These are phyloP conservation scores for Exocentrus adspersus DNA, from an alignment of 2,888 invertebrate genomes.

Conservation along the genomic window DNA sequence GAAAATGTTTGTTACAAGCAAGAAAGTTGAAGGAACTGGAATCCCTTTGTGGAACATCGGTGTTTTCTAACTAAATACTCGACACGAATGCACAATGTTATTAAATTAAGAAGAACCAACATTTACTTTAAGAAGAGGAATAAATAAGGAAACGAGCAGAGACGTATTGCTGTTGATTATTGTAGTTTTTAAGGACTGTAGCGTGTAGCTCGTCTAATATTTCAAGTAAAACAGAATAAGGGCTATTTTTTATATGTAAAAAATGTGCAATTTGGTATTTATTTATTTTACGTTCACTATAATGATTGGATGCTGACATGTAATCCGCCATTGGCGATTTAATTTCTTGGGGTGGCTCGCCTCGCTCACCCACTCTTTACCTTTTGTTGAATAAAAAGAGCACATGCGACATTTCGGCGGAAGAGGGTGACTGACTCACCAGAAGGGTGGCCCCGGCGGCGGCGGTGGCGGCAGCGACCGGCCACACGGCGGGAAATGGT, in stretches of 20 bases:
- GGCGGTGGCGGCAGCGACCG: too few species aligned
- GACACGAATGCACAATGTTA: conserved; percentile 59
- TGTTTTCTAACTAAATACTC: conserved; percentile 54
- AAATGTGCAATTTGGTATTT: too few species aligned
- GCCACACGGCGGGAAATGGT: conserved; percentile 53
- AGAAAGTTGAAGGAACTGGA: conserved; percentile 23
- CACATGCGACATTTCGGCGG: conserved; percentile 44
- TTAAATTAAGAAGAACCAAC: conserved; percentile 61
- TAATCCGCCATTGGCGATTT: conserved; percentile 38
- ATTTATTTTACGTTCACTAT: background rate
- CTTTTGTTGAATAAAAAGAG: conserved; percentile 42
- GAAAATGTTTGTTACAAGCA: conserved; percentile 15
- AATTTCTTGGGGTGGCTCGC: conserved; percentile 34
- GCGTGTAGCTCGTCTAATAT: too few species aligned
- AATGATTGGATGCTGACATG: too few species aligned
- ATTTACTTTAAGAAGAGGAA: conserved; percentile 57
- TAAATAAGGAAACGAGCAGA: conserved; percentile 45
- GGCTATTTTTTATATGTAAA: too few species aligned
- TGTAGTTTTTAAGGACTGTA: too few species aligned
- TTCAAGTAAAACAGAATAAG: too few species aligned
- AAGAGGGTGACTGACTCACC: conserved; percentile 40
- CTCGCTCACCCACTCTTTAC: conserved; percentile 39
- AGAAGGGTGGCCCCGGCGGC: conserved; percentile 32
- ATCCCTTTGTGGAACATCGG: conserved; percentile 22
- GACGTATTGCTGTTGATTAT: too few species aligned